Evolutionary conservation across 2,113 vertebrate species (phyloP).

Genomic region (Apodemus sylvaticus): DNA sequence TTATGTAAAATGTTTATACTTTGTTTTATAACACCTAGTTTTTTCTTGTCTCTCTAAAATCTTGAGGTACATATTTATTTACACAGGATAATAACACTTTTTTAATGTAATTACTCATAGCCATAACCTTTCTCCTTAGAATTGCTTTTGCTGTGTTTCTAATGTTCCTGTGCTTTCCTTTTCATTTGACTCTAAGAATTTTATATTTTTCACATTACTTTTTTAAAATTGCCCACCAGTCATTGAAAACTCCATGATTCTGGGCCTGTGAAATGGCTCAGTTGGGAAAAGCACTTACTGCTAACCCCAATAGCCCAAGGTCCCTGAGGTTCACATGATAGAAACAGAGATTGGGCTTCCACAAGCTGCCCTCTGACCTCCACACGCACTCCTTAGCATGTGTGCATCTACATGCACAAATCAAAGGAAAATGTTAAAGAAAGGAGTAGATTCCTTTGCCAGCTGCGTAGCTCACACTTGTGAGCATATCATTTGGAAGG

Average conservation of each 20-base stretch:
- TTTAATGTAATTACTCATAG: neutral
- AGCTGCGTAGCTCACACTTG: too few relatives aligned
- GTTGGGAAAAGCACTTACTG: neutral
- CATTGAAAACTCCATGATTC: neutral
- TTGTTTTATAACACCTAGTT: neutral
- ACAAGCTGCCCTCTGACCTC: neutral
- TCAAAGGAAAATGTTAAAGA: neutral
- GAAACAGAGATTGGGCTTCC: neutral
- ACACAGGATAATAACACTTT: neutral
- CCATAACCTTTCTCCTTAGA: neutral
- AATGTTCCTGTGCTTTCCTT: neutral
- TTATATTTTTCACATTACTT: neutral
- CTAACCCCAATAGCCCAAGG: neutral
- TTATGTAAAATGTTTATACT: neutral
- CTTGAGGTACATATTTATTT: neutral
- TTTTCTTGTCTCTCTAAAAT: neutral
- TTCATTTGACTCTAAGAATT: neutral
- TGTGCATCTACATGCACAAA: neutral
- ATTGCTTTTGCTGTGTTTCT: neutral
- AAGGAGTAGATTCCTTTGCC: too few relatives aligned
- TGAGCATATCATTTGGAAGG: neutral
- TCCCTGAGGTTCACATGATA: neutral
- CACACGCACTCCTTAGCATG: neutral
- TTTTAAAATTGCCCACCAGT: neutral
- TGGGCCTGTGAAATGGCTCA: neutral